Evolutionary conservation across 1,140 invertebrate genomes (phyloP).

Genomic region (Aricia agestis): DNA sequence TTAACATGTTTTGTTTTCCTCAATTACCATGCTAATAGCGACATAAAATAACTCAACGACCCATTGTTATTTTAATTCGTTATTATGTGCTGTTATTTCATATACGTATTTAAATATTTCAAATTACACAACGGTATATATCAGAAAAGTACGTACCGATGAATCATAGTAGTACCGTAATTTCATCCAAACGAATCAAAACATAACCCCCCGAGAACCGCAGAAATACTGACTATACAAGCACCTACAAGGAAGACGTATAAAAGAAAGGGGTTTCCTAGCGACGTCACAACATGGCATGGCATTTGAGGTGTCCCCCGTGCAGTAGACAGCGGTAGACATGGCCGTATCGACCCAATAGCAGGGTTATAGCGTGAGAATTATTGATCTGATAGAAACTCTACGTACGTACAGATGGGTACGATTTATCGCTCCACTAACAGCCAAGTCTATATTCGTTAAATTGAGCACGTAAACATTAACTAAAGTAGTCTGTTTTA

Average conservation of each 20-base stretch:
- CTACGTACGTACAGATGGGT: conserved; percentile 32
- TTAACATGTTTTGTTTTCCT: neutral
- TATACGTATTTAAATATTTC: neutral
- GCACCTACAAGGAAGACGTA: conserved; percentile 15
- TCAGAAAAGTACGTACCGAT: conserved; percentile 41
- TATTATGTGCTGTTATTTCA: neutral
- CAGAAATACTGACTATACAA: conserved; percentile 19
- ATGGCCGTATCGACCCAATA: neutral
- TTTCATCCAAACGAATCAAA: conserved; percentile 45
- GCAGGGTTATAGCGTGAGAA: conserved; percentile 49
- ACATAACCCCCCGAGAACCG: conserved; percentile 2
- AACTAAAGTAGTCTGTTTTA: neutral
- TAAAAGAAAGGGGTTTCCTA: conserved; percentile 17
- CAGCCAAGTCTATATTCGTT: conserved; percentile 34
- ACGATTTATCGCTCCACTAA: conserved; percentile 35
- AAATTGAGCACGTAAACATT: conserved; percentile 21
- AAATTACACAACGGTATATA: neutral
- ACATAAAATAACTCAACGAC: neutral
- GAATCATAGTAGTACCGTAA: conserved; percentile 66
- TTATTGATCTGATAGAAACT: conserved; percentile 57
- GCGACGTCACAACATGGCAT: conserved; percentile 15
- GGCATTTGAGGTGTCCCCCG: neutral
- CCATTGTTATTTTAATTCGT: neutral
- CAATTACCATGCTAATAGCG: neutral
- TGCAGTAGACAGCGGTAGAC: neutral